Evolutionary conservation across 2,888 invertebrate genomes (phyloP).

Genomic region (Heteromyza rotundicornis): DNA sequence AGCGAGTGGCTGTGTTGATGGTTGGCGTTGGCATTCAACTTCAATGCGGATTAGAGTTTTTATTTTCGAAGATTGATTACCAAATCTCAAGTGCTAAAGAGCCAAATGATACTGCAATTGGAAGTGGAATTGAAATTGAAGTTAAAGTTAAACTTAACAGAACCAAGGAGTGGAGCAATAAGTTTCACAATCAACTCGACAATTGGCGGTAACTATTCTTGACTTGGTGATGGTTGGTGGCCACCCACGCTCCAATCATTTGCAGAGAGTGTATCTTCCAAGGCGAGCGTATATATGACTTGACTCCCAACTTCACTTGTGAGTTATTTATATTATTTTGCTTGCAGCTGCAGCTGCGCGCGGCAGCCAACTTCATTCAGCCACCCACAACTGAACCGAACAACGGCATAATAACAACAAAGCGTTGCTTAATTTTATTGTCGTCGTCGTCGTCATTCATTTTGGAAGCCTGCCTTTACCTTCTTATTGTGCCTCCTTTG

Average conservation of each 20-base stretch:
- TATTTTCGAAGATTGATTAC: constrained; percentile 3
- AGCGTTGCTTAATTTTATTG: too few species aligned
- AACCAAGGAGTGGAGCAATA: neutral
- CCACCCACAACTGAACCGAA: constrained; percentile 1
- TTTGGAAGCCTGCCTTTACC: neutral
- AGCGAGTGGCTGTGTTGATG: neutral
- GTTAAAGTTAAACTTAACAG: neutral
- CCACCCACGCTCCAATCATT: neutral
- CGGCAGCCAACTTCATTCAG: too few species aligned
- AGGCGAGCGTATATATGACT: too few species aligned
- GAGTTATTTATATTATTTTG: constrained; percentile 1
- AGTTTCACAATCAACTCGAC: neutral
- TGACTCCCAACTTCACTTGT: neutral
- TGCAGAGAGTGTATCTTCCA: neutral
- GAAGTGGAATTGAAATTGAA: neutral
- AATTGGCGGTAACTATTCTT: neutral
- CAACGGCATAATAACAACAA: constrained; percentile 1
- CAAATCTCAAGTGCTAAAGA: neutral
- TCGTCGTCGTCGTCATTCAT: too few species aligned
- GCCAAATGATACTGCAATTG: neutral
- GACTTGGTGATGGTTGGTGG: constrained; percentile 1
- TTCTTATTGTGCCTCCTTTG: neutral
- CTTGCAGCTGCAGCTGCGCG: neutral
- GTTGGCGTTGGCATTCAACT: neutral
- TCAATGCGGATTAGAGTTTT: neutral